These are phyloP conservation scores for Amblyopsis hoosieri DNA, from an alignment of 2,797 vertebrate species.

Conservation along the genomic window DNA sequence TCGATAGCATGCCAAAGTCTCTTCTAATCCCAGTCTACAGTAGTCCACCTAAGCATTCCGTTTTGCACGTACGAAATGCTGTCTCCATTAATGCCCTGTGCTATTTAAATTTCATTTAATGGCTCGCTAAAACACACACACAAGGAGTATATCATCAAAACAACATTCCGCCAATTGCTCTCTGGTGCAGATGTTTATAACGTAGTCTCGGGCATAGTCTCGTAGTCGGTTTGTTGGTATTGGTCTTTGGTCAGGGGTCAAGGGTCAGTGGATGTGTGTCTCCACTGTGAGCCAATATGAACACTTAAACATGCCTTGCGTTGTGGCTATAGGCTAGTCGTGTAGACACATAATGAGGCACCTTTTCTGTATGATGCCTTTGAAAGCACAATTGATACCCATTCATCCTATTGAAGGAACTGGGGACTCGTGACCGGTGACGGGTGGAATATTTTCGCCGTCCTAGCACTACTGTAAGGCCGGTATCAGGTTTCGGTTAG, in stretches of 20 bases:
- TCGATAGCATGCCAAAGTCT: constrained; percentile 56
- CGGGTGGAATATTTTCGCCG: constrained; percentile 34
- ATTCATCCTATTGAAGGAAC: constrained; percentile 36
- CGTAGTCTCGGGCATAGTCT: constrained; percentile 37
- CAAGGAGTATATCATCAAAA: constrained; percentile 66
- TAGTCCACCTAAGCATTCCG: constrained; percentile 55
- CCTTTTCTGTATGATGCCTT: constrained; percentile 34
- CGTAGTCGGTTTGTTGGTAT: constrained; percentile 15
- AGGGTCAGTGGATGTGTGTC: constrained; percentile 36
- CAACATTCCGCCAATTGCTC: constrained; percentile 45
- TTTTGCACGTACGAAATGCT: constrained; percentile 53
- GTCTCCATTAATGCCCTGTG: constrained; percentile 50
- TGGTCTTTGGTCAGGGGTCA: constrained; percentile 19
- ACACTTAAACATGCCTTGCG: constrained; percentile 14
- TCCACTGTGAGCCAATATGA: constrained; percentile 37
- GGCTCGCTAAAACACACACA: constrained; percentile 48
- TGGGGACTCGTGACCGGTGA: constrained; percentile 41
- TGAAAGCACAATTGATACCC: constrained; percentile 40
- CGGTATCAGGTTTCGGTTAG: constrained; percentile 63
- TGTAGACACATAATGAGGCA: constrained; percentile 33
- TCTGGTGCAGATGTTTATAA: constrained; percentile 52
- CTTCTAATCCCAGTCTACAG: constrained; percentile 24
- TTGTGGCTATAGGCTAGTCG: constrained; percentile 23
- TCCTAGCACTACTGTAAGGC: constrained; percentile 50
- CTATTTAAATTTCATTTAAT: constrained; percentile 75